These are phyloP conservation scores for Machimus rusticus DNA, from an alignment of 2,888 invertebrate species.

Conservation along the genomic window DNA sequence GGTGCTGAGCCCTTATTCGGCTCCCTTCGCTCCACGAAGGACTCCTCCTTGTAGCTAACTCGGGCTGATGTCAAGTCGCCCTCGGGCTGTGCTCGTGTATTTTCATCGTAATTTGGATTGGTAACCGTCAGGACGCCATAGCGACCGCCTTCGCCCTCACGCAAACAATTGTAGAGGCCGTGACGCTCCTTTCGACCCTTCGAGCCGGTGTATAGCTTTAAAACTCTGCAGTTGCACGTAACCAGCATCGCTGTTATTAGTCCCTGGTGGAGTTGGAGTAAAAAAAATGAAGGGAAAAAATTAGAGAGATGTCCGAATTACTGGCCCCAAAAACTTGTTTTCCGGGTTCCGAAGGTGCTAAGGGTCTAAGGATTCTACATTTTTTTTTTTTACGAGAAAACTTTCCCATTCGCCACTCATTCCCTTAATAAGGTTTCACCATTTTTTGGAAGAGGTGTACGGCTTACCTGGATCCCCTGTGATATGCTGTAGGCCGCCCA, in stretches of 20 bases:
- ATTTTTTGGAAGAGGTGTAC: background rate
- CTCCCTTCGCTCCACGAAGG: constrained; percentile 50
- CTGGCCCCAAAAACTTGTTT: background rate
- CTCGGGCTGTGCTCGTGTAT: constrained; percentile 38
- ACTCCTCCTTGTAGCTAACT: constrained; percentile 51
- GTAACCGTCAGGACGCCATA: constrained; percentile 53
- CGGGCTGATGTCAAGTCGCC: constrained; percentile 46
- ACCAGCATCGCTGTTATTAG: constrained; percentile 70
- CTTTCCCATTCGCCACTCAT: background rate
- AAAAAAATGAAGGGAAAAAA: background rate
- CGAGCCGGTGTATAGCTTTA: constrained; percentile 52
- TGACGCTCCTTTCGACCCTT: constrained; percentile 51
- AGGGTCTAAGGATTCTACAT: background rate
- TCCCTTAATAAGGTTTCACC: background rate
- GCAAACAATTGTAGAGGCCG: constrained; percentile 51
- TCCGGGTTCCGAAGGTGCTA: too few species aligned
- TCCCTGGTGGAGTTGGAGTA: constrained; percentile 62
- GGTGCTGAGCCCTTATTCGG: constrained; percentile 36
- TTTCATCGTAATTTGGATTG: constrained; percentile 53
- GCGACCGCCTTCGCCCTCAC: constrained; percentile 52
- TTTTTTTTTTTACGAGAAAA: background rate
- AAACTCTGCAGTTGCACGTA: constrained; percentile 68
- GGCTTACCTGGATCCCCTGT: constrained; percentile 60
- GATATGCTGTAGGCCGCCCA: constrained; percentile 64
- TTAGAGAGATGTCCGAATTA: background rate